phyloP scores from a whole-genome alignment of 2,797 vertebrate species.

The Sitta carolinensis region DNA sequence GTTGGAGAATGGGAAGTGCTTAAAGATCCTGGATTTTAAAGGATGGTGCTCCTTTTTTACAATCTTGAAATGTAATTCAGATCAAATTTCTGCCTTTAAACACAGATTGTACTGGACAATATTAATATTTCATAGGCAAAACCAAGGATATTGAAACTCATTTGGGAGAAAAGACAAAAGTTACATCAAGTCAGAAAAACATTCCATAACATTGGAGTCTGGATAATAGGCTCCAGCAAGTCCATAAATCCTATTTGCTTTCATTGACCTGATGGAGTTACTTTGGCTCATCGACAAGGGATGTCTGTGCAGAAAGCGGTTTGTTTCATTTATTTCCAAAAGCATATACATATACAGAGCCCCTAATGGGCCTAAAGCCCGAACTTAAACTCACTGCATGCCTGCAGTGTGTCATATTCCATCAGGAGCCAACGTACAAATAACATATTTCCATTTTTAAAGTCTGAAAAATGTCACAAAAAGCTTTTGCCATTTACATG shows the following conservation, averaged over 20 bases:
- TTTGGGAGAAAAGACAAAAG: constrained; percentile 45
- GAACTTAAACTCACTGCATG: constrained; percentile 39
- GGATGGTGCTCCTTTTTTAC: neutral
- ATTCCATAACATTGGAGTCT: constrained; percentile 12
- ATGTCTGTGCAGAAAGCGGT: neutral
- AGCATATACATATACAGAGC: neutral
- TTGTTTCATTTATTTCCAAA: constrained; percentile 8
- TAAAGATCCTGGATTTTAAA: neutral
- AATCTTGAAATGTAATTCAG: neutral
- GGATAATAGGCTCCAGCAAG: constrained; percentile 41
- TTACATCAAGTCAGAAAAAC: constrained; percentile 59
- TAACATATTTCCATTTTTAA: constrained; percentile 80
- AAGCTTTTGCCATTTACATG: constrained; percentile 78
- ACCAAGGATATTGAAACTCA: constrained; percentile 39
- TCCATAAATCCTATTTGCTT: constrained; percentile 53
- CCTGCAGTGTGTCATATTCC: constrained; percentile 70
- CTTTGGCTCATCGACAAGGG: constrained; percentile 18
- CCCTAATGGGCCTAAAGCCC: constrained; percentile 57
- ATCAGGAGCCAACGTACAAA: constrained; percentile 73
- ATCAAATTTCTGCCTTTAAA: neutral
- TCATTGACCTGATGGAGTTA: constrained; percentile 34
- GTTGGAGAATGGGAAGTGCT: neutral
- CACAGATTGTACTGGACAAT: neutral
- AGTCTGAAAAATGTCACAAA: constrained; percentile 79
- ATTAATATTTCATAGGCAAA: constrained; percentile 28